Evolutionary conservation across 30 jellyfish, hydroid and myxozoan genomes (phyloP).

Genomic region (Clytia hemisphaerica): DNA sequence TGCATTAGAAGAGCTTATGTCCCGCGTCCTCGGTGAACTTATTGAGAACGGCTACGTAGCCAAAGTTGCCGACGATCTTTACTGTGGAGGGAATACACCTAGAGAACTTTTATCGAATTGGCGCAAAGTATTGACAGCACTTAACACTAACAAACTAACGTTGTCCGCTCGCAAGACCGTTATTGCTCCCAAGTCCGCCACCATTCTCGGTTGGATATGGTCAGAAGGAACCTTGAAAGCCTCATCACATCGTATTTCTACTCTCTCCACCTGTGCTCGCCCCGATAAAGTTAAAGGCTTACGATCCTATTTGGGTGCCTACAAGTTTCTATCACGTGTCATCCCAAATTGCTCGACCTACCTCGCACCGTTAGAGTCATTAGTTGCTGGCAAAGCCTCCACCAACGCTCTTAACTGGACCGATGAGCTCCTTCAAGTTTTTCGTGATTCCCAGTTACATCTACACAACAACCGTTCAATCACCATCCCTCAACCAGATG

Average conservation of each 20-base stretch:
- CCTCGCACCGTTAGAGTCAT: slow-evolving; percentile 25
- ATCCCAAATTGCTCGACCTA: slow-evolving; percentile 9
- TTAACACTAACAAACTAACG: background rate
- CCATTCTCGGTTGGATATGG: slow-evolving; percentile 53
- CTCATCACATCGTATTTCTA: slow-evolving; percentile 25
- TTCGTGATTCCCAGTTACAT: slow-evolving; percentile 10
- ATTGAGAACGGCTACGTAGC: slow-evolving; percentile 24
- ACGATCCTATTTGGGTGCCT: slow-evolving; percentile 49
- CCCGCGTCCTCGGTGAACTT: slow-evolving; percentile 34
- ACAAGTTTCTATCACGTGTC: slow-evolving; percentile 41
- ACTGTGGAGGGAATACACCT: slow-evolving; percentile 33
- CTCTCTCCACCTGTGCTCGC: slow-evolving; percentile 25
- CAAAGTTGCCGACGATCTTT: slow-evolving; percentile 46
- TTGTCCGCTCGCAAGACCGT: slow-evolving; percentile 41
- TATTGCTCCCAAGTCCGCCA: slow-evolving; percentile 28
- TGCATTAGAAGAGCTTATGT: slow-evolving; percentile 40
- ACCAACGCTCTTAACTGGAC: slow-evolving; percentile 7
- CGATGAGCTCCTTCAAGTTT: slow-evolving; percentile 2
- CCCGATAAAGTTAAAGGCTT: slow-evolving; percentile 29
- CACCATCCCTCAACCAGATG: slow-evolving; percentile 34
- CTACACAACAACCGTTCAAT: background rate
- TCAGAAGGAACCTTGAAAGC: slow-evolving; percentile 22
- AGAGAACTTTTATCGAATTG: slow-evolving; percentile 19
- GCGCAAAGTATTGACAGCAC: slow-evolving; percentile 21
- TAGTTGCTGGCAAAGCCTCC: slow-evolving; percentile 30